A percentile compares a stretch with the other conserved stretches of the same genome.
Conservation (phyloP, 2,797 vertebrate species). For the Eleutherodactylus coqui region DNA sequence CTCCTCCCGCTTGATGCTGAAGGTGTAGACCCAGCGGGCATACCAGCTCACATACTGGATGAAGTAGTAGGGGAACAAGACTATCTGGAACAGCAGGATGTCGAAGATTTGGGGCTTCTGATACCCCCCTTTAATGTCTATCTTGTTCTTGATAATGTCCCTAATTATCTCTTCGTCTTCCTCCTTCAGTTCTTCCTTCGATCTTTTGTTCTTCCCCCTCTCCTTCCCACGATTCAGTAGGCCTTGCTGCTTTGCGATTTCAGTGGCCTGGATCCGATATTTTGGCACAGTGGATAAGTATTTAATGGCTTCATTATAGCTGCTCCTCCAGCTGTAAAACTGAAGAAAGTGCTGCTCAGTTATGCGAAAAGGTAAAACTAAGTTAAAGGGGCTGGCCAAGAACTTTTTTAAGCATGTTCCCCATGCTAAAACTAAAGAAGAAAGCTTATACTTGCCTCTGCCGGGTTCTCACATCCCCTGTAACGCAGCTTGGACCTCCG, state of each 20-base stretch:
- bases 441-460: too few species aligned
- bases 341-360: slow-evolving; percentile 67
- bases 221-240: slow-evolving; percentile 90
- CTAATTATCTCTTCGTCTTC: slow-evolving; percentile 95
- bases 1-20: slow-evolving; percentile 88
- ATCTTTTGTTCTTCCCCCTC: slow-evolving; percentile 90
- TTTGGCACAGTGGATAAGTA: slow-evolving; percentile 93
- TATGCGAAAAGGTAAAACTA: neutral
- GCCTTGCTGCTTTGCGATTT: slow-evolving; percentile 93
- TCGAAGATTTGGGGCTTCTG: slow-evolving; percentile 92
- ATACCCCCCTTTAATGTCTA: slow-evolving; percentile 97
- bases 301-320: slow-evolving; percentile 95
- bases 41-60: slow-evolving; percentile 87
- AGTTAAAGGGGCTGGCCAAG: too few species aligned
- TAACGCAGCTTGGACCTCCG: too few species aligned
- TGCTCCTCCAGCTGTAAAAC: slow-evolving; percentile 98
- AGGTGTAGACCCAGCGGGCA: slow-evolving; percentile 88
- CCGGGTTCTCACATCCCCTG: too few species aligned
- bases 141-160: slow-evolving; percentile 96
- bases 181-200: slow-evolving; percentile 93
- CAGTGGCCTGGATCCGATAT: slow-evolving; percentile 93
- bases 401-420: too few species aligned
- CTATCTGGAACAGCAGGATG: slow-evolving; percentile 90
- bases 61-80: slow-evolving; percentile 88
- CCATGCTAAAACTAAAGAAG: too few species aligned